Percentiles rank a stretch among this genome's conserved stretches.
Evolutionary conservation across 2,888 invertebrate species (phyloP).

Genomic region (Drosophila helvetica): DNA sequence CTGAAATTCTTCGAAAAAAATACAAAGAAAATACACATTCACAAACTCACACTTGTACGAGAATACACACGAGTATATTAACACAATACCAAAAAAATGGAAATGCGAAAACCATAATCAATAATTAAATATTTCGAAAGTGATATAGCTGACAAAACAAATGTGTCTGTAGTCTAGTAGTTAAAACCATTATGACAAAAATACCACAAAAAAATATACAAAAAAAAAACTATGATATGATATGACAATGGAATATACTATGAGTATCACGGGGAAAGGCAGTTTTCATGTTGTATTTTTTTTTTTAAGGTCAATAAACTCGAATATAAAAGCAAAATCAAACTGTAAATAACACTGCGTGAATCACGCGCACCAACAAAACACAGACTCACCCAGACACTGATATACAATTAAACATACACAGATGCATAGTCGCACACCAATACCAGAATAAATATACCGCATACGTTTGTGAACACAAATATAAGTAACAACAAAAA

Average conservation of each 20-base stretch:
- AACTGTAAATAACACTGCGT: constrained; percentile 61
- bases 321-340: constrained; percentile 33
- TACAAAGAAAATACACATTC: constrained; percentile 21
- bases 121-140: constrained; percentile 77
- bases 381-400: constrained; percentile 11
- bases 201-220: constrained; percentile 21
- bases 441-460: constrained; percentile 12
- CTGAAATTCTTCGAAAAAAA: constrained; percentile 81
- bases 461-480: constrained; percentile 63
- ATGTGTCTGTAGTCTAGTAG: constrained; percentile 76
- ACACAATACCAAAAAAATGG: constrained; percentile 31
- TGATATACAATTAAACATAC: constrained; percentile 4
- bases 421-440: constrained; percentile 5
- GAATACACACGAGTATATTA: constrained; percentile 23
- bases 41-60: not conserved
- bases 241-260: constrained; percentile 23
- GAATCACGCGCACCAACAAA: constrained; percentile 38
- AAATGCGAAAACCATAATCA: constrained; percentile 64
- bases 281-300: constrained; percentile 32
- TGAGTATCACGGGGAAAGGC: constrained; percentile 1
- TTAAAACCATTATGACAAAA: constrained; percentile 46
- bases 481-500: constrained; percentile 51
- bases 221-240: constrained; percentile 34
- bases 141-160: constrained; percentile 78
- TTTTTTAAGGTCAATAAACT: constrained; percentile 31